Percentiles rank a stretch among this genome's conserved stretches.
These are phyloP conservation scores for Steinernema khuongi DNA, from an alignment of 1,140 invertebrate species.

Conservation along the genomic window DNA sequence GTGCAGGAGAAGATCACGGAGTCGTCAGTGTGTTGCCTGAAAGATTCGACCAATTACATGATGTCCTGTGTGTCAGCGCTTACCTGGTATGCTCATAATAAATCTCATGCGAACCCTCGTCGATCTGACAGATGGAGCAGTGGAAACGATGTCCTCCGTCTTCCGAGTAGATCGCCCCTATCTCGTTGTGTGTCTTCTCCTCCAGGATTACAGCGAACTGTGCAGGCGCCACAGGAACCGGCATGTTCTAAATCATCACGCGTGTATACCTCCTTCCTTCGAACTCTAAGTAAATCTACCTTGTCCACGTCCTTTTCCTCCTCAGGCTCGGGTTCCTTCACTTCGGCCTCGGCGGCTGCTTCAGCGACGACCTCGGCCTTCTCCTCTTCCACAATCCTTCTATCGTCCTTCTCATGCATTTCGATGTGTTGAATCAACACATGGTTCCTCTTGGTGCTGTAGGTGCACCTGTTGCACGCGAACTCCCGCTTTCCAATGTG, in stretches of 20 bases:
- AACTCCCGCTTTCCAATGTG: not conserved
- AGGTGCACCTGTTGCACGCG: not conserved
- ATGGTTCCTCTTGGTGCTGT: not conserved
- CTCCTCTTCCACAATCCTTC: not conserved
- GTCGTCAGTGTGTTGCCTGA: slow-evolving; percentile 5
- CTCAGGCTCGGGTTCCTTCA: not conserved
- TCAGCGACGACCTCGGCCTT: not conserved
- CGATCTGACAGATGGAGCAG: not conserved
- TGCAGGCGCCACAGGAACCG: not conserved
- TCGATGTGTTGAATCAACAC: not conserved
- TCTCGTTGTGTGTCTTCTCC: not conserved
- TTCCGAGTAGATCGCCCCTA: not conserved
- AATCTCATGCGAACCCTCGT: not conserved
- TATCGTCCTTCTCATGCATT: not conserved
- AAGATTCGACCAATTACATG: not conserved
- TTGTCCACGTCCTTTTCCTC: not conserved
- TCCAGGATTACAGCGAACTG: not conserved
- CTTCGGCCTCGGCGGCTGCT: not conserved
- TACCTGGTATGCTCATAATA: slow-evolving; percentile 7
- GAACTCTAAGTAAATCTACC: too few relatives aligned
- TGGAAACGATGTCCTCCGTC: not conserved
- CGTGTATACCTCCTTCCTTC: too few relatives aligned
- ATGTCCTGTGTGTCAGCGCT: too few relatives aligned
- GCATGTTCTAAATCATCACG: too few relatives aligned
- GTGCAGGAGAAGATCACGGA: not conserved